A percentile compares a stretch with the other conserved stretches of the same genome.
Conservation (phyloP, 2,113 vertebrate species). For the Cisticola juncidis region DNA sequence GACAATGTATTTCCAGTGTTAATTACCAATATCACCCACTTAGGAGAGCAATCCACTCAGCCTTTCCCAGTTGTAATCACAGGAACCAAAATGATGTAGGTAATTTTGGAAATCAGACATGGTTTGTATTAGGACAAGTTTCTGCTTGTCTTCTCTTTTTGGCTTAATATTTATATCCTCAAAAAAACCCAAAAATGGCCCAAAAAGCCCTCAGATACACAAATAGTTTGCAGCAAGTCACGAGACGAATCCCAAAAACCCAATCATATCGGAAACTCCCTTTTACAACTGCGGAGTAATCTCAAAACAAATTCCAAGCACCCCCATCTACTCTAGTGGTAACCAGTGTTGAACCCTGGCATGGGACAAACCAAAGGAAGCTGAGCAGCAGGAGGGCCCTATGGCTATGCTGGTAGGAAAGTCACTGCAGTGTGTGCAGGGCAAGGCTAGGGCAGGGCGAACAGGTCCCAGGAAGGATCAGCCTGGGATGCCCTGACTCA, state of each 20-base stretch:
- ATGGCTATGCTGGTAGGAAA: background rate
- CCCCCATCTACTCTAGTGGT: background rate
- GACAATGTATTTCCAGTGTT: background rate
- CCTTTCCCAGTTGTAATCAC: background rate
- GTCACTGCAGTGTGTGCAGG: background rate
- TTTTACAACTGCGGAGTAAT: background rate
- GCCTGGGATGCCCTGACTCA: background rate
- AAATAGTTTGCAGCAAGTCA: background rate
- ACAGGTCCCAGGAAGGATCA: background rate
- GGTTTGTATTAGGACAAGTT: background rate
- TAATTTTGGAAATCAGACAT: background rate
- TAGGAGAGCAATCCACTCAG: background rate
- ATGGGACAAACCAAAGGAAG: background rate
- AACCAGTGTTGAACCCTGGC: background rate
- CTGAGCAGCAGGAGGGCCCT: background rate
- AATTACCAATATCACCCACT: conserved; percentile 16
- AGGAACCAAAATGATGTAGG: background rate
- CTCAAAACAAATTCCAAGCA: background rate
- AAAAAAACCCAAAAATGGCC: background rate
- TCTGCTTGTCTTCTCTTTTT: background rate
- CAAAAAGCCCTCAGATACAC: background rate
- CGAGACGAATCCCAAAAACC: background rate
- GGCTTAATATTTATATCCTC: background rate
- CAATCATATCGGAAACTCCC: background rate
- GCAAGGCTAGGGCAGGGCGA: background rate